phyloP scores from a whole-genome alignment of 2,113 vertebrate species.

The Scolopax mira region DNA sequence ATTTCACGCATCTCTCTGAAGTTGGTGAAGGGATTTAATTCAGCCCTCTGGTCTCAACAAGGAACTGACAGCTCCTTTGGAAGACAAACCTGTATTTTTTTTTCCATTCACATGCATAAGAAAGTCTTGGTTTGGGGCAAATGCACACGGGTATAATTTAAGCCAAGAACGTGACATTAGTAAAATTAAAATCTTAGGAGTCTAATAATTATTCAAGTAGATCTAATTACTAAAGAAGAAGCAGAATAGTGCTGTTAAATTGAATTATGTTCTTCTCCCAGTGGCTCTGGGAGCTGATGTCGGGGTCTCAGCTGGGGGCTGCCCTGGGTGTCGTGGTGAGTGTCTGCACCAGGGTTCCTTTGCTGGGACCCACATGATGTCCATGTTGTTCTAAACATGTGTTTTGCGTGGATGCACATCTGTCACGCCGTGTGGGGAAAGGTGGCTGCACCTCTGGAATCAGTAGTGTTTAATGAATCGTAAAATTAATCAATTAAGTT shows the following conservation, averaged over 20 bases:
- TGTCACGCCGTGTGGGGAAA: neutral
- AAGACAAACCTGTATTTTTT: neutral
- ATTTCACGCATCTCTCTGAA: neutral
- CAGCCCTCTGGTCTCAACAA: neutral
- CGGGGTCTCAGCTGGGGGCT: neutral
- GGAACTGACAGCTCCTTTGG: neutral
- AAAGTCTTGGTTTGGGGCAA: neutral
- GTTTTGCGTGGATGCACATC: neutral
- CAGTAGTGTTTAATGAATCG: neutral
- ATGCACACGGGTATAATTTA: neutral
- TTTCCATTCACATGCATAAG: neutral
- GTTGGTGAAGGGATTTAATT: neutral
- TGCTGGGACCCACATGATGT: neutral
- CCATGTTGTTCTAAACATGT: neutral
- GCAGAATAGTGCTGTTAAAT: neutral
- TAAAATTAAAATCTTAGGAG: neutral
- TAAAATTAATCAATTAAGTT: neutral
- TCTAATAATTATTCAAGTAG: neutral
- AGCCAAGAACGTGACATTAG: neutral
- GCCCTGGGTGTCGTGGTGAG: accelerated
- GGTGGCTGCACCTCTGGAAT: neutral
- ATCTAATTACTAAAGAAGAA: neutral
- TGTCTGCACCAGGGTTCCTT: neutral
- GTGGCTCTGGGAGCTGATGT: neutral
- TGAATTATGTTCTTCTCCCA: neutral